Percentiles rank a stretch among this genome's conserved stretches.
phyloP scores from a whole-genome alignment of 1,140 invertebrate species.

The Caerostris darwini region DNA sequence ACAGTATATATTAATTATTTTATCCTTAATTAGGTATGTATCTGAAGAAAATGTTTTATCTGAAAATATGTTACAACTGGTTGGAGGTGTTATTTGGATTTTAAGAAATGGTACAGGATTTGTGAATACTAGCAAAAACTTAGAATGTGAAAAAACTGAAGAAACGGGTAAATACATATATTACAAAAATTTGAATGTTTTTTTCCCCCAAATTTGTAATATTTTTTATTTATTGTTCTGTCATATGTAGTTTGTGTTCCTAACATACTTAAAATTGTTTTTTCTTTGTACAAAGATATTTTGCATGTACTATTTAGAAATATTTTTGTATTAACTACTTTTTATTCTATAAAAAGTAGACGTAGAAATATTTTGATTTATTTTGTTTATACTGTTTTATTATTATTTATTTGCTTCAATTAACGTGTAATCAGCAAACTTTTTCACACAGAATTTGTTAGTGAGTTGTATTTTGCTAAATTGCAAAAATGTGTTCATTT shows the following conservation, averaged over 20 bases:
- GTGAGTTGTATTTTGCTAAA: too few species aligned
- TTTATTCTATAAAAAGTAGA: too few species aligned
- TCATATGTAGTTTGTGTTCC: neutral
- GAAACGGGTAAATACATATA: conserved; percentile 80
- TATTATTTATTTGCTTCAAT: too few species aligned
- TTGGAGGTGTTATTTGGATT: conserved; percentile 82
- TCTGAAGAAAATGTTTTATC: conserved; percentile 80
- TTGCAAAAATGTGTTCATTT: too few species aligned
- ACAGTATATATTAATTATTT: neutral
- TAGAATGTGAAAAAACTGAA: conserved; percentile 82
- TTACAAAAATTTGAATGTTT: neutral
- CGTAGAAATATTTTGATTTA: too few species aligned
- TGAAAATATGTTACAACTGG: conserved; percentile 81
- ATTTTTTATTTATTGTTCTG: too few species aligned
- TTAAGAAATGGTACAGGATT: conserved; percentile 81
- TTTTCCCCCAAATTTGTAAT: too few species aligned
- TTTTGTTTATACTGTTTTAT: too few species aligned
- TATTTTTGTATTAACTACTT: too few species aligned
- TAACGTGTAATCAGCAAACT: too few species aligned
- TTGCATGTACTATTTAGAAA: too few species aligned
- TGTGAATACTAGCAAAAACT: conserved; percentile 80
- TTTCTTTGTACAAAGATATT: neutral
- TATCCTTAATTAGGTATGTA: conserved; percentile 80
- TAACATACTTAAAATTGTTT: neutral
- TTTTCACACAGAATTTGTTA: too few species aligned